These are phyloP conservation scores for Empidonax traillii DNA, from an alignment of 2,113 vertebrate genomes.

Conservation along the genomic window DNA sequence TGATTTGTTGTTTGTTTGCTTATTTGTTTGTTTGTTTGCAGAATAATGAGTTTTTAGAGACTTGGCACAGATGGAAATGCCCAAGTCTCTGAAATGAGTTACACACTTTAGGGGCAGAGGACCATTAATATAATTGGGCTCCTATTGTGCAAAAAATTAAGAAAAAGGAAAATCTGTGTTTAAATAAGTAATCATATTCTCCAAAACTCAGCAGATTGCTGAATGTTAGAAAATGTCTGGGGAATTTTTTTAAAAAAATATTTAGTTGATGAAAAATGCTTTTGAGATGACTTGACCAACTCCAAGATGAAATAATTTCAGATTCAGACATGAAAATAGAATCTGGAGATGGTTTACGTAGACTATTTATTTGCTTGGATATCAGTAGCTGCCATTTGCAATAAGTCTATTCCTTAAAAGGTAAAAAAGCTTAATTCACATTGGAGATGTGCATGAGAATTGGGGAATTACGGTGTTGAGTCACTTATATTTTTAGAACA, in stretches of 20 bases:
- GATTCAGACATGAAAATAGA: neutral
- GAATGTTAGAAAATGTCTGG: neutral
- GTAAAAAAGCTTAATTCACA: neutral
- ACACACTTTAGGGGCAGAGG: neutral
- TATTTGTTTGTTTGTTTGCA: neutral
- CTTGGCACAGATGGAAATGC: neutral
- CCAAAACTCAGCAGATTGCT: neutral
- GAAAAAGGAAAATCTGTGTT: neutral
- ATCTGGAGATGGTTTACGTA: neutral
- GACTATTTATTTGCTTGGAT: neutral
- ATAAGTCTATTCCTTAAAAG: neutral
- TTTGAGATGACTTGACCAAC: neutral
- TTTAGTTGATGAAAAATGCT: neutral
- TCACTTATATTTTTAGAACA: neutral
- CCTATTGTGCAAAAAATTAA: neutral
- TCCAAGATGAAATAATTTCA: neutral
- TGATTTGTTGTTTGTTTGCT: neutral
- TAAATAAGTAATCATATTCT: neutral
- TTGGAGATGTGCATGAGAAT: neutral
- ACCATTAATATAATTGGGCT: neutral
- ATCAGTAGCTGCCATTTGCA: neutral
- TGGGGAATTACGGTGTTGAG: neutral
- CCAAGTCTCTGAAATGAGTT: neutral
- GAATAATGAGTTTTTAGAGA: neutral
- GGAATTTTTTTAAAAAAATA: neutral